A percentile compares a stretch with the other conserved stretches of the same genome.
Conservation (phyloP, 1,140 invertebrate genomes). For the Drosophila quadrilineata region DNA sequence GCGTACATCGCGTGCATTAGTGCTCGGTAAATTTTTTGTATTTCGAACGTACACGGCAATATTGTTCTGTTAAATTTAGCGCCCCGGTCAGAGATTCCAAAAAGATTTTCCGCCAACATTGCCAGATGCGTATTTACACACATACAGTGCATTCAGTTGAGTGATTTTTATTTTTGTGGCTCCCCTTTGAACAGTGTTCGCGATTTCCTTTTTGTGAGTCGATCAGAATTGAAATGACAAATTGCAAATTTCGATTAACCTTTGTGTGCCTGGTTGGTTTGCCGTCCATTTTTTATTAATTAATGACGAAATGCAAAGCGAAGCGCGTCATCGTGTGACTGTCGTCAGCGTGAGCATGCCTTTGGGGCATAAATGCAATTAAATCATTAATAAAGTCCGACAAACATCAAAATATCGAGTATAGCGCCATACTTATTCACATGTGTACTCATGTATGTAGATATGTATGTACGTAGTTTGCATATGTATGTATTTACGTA, state of each 20-base stretch:
- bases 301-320: constrained; percentile 67
- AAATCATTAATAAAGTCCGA: constrained; percentile 75
- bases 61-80: constrained; percentile 50
- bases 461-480: constrained; percentile 5
- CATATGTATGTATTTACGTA: constrained; percentile 20
- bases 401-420: constrained; percentile 55
- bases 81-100: constrained; percentile 53
- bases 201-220: constrained; percentile 22
- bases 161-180: constrained; percentile 10
- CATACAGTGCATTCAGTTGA: background rate
- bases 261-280: no score
- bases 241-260: constrained; percentile 63
- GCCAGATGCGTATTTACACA: constrained; percentile 19
- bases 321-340: constrained; percentile 39
- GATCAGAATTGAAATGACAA: constrained; percentile 48
- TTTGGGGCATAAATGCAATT: constrained; percentile 70
- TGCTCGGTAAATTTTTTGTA: constrained; percentile 42
- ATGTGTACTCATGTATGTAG: constrained; percentile 6
- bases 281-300: constrained; percentile 74
- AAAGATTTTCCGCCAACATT: constrained; percentile 30
- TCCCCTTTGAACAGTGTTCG: constrained; percentile 26
- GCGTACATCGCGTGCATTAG: constrained; percentile 54
- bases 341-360: constrained; percentile 66
- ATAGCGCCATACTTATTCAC: constrained; percentile 19
- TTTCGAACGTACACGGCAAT: constrained; percentile 28